Percentiles rank a stretch among this genome's conserved stretches.
Evolutionary conservation across 2,888 invertebrate genomes (phyloP).

Genomic region (Xanthorhoe designata): DNA sequence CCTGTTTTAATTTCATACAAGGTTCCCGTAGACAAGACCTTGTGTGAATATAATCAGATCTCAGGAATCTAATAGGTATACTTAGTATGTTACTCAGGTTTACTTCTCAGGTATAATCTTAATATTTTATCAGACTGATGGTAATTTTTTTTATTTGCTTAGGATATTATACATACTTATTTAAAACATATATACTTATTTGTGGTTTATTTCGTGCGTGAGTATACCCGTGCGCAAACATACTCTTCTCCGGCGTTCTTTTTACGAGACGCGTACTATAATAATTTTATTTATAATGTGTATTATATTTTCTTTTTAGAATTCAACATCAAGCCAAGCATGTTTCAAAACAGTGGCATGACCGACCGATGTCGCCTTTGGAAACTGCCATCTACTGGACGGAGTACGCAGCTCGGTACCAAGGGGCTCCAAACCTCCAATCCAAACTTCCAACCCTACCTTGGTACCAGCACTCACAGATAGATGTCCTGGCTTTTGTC

Average conservation of each 20-base stretch:
- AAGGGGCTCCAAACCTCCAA: slow-evolving; percentile 72
- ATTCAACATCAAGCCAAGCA: slow-evolving; percentile 71
- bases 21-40: not conserved
- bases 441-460: slow-evolving; percentile 67
- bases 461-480: slow-evolving; percentile 71
- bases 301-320: slow-evolving; percentile 50
- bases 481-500: slow-evolving; percentile 75
- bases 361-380: slow-evolving; percentile 80
- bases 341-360: slow-evolving; percentile 81
- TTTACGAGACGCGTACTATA: not conserved
- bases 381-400: slow-evolving; percentile 86
- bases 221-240: no score
- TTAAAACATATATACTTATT: no score
- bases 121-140: no score
- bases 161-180: no score
- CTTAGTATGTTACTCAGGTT: not conserved
- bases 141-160: no score
- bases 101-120: no score
- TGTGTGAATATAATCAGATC: not conserved
- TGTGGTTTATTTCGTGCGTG: no score
- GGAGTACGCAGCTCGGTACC: slow-evolving; percentile 82
- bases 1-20: not conserved
- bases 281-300: not conserved
- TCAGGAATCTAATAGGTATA: not conserved
- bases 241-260: not conserved